Evolutionary conservation across 2,888 invertebrate genomes (phyloP), one percentile per base, ranked within the genome.

Genomic region (Dynastes hyllus): DNA sequence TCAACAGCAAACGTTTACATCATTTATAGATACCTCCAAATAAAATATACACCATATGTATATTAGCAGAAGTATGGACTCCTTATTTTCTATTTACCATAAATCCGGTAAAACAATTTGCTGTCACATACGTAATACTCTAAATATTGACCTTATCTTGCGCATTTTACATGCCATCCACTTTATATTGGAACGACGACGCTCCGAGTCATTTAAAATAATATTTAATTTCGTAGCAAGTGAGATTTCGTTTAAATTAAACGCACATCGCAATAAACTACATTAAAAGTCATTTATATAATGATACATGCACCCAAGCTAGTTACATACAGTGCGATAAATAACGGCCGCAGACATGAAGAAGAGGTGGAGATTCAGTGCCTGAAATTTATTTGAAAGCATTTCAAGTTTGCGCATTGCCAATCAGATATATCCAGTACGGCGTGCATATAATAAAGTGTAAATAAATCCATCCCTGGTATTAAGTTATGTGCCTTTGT

Each of bases 311-410:
- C 11, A 75, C 27, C 51, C 9, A 37, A 61, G 11, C 73, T n/a
- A 22, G 37, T 58, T 53, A 71, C 71, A 13, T 75, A 75, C 40
- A 45, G 29, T 22, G 45, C 61, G 45, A 75, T 63, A 75, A 75
- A 75, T 75, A 75, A 75, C 73, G 61, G 61, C n/a, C 9, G 50
- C 22, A 32, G 27, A 75, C 73, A 9, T n/a, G 45, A 45, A 37
- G 73, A n/a, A 40, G 50, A 75, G 73, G 73, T 75, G 58, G 61
- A 45, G 61, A 45, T 75, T 75, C 73, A 45, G 73, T 61, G 45
- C 29, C 61, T 75, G 73, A 61, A 75, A 75, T 75, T 75, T 75
- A 75, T 75, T 61, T 61, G 73, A 75, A 63, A 61, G 73, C 63
- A 61, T 75, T 75, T 75, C 73, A 61, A 45, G 73, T 75, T 75